Percentiles rank a stretch among this genome's conserved stretches.
These are phyloP conservation scores for Erpobdella octoculata DNA, from an alignment of 2,888 invertebrate genomes.

Conservation along the genomic window DNA sequence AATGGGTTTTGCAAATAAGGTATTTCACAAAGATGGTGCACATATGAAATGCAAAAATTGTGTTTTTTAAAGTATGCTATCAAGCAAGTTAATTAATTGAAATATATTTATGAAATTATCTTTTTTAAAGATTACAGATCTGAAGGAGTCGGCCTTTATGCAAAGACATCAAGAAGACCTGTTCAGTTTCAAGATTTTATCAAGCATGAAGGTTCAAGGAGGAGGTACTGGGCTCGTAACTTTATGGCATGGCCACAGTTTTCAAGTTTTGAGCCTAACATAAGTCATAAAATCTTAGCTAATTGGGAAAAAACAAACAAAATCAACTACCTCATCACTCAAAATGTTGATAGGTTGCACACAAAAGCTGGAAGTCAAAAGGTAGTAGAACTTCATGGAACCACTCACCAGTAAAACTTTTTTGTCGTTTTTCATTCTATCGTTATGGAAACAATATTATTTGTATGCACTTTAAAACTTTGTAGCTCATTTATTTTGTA, in stretches of 20 bases:
- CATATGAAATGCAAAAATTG: too few species aligned
- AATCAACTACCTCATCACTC: conserved; percentile 72
- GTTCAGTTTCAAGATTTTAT: conserved; percentile 76
- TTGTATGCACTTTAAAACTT: too few species aligned
- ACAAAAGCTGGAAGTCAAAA: conserved; percentile 75
- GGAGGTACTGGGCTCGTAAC: conserved; percentile 90
- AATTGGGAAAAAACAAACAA: conserved; percentile 62
- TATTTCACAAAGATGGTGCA: too few species aligned
- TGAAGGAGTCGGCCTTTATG: conserved; percentile 61
- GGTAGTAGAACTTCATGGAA: conserved; percentile 81
- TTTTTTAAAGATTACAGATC: conserved; percentile 36
- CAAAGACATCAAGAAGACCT: conserved; percentile 73
- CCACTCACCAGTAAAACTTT: conserved; percentile 52
- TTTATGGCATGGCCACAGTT: conserved; percentile 82
- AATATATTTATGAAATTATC: background rate
- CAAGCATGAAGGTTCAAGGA: conserved; percentile 56
- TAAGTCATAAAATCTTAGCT: conserved; percentile 65
- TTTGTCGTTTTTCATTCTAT: too few species aligned
- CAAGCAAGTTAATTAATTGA: background rate
- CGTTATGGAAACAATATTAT: too few species aligned
- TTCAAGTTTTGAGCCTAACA: conserved; percentile 67
- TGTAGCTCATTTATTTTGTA: too few species aligned
- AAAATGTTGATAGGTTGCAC: conserved; percentile 91
- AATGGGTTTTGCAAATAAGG: too few species aligned
- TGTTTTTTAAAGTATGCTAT: too few species aligned